A percentile compares a stretch with the other conserved stretches of the same genome.
phyloP scores from a whole-genome alignment of 1,140 invertebrate genomes.

The Hydropsyche tenuis region DNA sequence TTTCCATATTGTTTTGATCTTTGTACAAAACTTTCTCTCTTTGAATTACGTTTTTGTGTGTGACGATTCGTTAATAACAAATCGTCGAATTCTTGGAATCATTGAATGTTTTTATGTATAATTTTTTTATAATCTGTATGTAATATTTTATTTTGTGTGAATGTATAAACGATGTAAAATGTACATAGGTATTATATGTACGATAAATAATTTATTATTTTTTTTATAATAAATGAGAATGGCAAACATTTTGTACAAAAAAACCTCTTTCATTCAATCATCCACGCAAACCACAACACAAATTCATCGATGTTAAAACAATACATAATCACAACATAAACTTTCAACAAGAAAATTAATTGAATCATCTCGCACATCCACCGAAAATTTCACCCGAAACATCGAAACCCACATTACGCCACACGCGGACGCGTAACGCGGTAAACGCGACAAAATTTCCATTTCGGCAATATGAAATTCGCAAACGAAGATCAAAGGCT shows the following conservation, averaged over 20 bases:
- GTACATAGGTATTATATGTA: constrained; percentile 39
- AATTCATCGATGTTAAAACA: too few relatives aligned
- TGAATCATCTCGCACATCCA: too few relatives aligned
- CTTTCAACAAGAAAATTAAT: too few relatives aligned
- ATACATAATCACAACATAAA: too few relatives aligned
- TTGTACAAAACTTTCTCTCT: constrained; percentile 15
- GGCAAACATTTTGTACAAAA: constrained; percentile 30
- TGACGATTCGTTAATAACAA: background rate
- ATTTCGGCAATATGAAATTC: constrained; percentile 10
- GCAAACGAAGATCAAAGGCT: constrained; percentile 20
- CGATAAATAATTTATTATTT: constrained; percentile 39
- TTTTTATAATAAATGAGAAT: constrained; percentile 38
- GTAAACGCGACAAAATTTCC: constrained; percentile 9
- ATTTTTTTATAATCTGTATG: background rate
- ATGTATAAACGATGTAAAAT: constrained; percentile 30
- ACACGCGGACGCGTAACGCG: background rate
- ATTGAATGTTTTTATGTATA: constrained; percentile 19
- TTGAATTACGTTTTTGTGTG: background rate
- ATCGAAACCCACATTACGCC: too few relatives aligned
- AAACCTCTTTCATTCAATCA: constrained; percentile 15
- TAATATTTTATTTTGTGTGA: constrained; percentile 27
- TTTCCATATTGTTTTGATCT: background rate
- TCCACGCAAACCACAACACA: too few relatives aligned
- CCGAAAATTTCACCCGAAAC: too few relatives aligned
- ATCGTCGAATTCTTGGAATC: constrained; percentile 11